These are phyloP conservation scores for Polypedilum pembai DNA, from an alignment of 1,140 invertebrate species.

Conservation along the genomic window DNA sequence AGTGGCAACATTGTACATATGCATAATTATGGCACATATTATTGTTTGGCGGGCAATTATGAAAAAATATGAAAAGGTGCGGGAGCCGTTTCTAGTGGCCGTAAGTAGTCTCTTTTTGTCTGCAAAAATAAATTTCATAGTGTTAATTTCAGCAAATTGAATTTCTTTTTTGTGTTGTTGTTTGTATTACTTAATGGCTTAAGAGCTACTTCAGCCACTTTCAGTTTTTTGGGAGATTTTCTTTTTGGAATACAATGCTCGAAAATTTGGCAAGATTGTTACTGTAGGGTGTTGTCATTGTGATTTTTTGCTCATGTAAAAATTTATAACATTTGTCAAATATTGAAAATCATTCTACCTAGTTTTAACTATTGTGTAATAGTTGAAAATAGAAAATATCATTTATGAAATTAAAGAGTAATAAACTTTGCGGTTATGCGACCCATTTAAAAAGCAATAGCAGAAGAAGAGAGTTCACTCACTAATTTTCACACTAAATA, in stretches of 20 bases:
- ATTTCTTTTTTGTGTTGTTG: neutral
- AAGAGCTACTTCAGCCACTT: neutral
- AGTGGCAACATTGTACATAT: neutral
- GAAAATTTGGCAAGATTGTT: neutral
- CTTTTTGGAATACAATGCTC: neutral
- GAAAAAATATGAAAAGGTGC: constrained; percentile 16
- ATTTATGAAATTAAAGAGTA: too few species aligned
- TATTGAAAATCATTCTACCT: too few species aligned
- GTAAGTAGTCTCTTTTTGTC: neutral
- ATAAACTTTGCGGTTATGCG: too few species aligned
- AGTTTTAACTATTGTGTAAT: too few species aligned
- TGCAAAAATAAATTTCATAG: neutral
- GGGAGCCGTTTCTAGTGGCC: neutral
- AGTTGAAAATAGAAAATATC: too few species aligned
- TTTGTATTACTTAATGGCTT: neutral
- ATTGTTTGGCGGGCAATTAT: constrained; percentile 19
- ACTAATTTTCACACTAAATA: too few species aligned
- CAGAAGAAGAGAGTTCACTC: too few species aligned
- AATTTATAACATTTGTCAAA: too few species aligned
- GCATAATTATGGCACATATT: constrained; percentile 21
- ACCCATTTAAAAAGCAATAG: too few species aligned
- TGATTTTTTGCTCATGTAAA: too few species aligned
- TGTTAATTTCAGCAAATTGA: neutral
- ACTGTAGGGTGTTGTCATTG: too few species aligned
- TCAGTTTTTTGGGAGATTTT: neutral